Evolutionary conservation across 2,113 vertebrate genomes (phyloP).

Genomic region (Bambusicola thoracicus): DNA sequence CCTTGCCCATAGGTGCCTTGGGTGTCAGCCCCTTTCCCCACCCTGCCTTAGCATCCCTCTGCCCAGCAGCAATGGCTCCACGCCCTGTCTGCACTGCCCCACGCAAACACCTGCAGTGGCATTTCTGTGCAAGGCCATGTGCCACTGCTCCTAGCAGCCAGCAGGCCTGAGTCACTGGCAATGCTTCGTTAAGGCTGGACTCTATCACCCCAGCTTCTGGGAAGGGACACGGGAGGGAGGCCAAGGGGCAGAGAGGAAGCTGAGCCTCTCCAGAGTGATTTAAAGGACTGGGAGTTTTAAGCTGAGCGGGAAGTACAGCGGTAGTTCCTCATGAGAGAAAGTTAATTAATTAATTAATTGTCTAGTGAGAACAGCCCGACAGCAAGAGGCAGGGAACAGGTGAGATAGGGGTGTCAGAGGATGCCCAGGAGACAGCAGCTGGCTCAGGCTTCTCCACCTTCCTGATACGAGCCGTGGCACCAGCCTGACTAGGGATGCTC

Average conservation of each 20-base stretch:
- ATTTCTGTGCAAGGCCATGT: not conserved
- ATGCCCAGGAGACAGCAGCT: not conserved
- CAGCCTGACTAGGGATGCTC: not conserved
- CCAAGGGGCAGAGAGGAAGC: not conserved
- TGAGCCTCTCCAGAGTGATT: not conserved
- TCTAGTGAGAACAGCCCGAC: accelerated
- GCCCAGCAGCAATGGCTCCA: not conserved
- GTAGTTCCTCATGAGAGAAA: not conserved
- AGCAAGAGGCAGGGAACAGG: not conserved
- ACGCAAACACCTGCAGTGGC: not conserved
- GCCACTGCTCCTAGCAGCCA: not conserved
- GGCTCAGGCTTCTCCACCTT: not conserved
- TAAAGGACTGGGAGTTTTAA: not conserved
- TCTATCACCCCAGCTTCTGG: not conserved
- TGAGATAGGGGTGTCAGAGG: not conserved
- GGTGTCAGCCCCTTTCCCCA: not conserved
- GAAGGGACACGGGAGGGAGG: not conserved
- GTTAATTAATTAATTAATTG: not conserved
- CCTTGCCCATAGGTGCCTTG: not conserved
- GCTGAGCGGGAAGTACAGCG: not conserved
- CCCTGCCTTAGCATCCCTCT: not conserved
- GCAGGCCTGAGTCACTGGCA: not conserved
- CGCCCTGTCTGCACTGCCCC: accelerated
- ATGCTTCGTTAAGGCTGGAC: not conserved
- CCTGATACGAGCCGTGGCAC: no score